Conservation (phyloP, 1,140 invertebrate genomes). For the Onthophagus taurus region DNA sequence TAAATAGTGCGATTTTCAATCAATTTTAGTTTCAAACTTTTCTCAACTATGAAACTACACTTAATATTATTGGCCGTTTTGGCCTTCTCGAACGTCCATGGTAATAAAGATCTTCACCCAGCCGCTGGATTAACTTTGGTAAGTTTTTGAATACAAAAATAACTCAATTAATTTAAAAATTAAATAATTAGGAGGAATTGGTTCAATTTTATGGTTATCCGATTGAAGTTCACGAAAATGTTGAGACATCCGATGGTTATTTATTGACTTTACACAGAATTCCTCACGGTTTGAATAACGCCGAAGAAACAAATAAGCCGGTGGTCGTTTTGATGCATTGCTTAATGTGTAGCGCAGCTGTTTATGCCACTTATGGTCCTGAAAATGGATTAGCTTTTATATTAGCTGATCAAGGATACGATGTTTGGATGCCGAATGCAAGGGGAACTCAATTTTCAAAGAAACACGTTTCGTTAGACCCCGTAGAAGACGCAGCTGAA, state of each 20-base stretch:
- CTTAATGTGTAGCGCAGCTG: slow-evolving; percentile 51
- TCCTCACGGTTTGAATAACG: slow-evolving; percentile 20
- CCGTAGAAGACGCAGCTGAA: slow-evolving; percentile 42
- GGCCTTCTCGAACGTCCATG: no score
- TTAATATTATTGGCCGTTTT: no score
- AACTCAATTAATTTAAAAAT: not conserved
- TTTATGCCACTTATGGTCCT: slow-evolving; percentile 54
- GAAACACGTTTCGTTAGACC: slow-evolving; percentile 40
- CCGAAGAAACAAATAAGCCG: slow-evolving; percentile 28
- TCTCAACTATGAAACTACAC: no score
- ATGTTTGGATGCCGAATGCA: slow-evolving; percentile 64
- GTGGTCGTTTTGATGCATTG: slow-evolving; percentile 59
- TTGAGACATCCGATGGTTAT: slow-evolving; percentile 46
- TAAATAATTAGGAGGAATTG: no score
- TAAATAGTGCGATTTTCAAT: no score
- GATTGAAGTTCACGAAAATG: no score
- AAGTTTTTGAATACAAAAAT: not conserved
- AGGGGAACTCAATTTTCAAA: slow-evolving; percentile 59
- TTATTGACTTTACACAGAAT: slow-evolving; percentile 41
- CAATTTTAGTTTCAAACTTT: no score
- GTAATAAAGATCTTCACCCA: slow-evolving; percentile 5
- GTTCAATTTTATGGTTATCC: no score
- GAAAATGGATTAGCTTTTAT: slow-evolving; percentile 44
- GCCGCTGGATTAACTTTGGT: not conserved
- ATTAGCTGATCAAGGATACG: slow-evolving; percentile 51